Conservation (phyloP, 2,797 vertebrate genomes). For the Gallinago stenura region DNA sequence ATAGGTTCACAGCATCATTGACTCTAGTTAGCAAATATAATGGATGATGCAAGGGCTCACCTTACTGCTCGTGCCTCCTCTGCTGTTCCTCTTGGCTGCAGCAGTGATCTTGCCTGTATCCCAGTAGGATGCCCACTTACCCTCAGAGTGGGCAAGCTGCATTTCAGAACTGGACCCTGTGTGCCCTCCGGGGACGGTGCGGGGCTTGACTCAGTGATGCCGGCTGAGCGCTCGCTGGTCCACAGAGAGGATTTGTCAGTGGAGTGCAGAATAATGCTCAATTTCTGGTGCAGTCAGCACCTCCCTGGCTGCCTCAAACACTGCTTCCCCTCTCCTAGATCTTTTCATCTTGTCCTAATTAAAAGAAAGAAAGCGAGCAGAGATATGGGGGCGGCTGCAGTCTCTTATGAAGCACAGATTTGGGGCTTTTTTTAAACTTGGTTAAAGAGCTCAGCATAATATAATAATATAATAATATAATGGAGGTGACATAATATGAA, state of each 20-base stretch:
- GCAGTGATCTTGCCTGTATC: neutral
- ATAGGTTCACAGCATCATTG: neutral
- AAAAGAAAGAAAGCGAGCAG: neutral
- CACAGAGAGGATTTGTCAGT: neutral
- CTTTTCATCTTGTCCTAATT: constrained; percentile 7
- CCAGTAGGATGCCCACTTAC: neutral
- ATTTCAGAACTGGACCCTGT: neutral
- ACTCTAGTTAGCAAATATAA: neutral
- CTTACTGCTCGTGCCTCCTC: neutral
- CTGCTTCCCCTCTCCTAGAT: neutral
- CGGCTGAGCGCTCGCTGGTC: fast-evolving
- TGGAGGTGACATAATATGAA: neutral
- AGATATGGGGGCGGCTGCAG: neutral
- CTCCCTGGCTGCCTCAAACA: neutral
- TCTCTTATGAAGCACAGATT: neutral
- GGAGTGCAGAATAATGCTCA: neutral
- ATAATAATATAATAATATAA: neutral
- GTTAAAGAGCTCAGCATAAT: neutral
- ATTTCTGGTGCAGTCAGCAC: neutral
- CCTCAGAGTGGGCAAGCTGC: neutral
- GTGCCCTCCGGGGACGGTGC: fast-evolving
- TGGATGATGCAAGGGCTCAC: neutral
- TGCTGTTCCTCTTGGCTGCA: fast-evolving
- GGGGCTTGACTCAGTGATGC: neutral
- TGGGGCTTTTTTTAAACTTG: neutral